phyloP scores from a whole-genome alignment of 2,888 invertebrate species.

The Galerucella nymphaeae region DNA sequence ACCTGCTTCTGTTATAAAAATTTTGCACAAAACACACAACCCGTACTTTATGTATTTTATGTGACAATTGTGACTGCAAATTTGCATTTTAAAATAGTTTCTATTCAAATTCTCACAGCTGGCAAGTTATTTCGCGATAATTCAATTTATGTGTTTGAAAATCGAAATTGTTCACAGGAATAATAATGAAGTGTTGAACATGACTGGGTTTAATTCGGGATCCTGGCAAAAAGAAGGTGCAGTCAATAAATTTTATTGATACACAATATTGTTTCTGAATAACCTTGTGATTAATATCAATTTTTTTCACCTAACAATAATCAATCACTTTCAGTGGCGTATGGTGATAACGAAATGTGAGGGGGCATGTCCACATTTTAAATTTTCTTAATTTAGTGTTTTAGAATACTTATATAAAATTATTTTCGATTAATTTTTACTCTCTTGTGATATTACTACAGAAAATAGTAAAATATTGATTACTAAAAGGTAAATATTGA shows the following conservation, averaged over 20 bases:
- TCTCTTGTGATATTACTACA: no score
- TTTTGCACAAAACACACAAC: slow-evolving; percentile 40
- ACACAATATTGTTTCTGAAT: background rate
- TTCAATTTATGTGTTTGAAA: slow-evolving; percentile 53
- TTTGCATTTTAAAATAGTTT: slow-evolving; percentile 55
- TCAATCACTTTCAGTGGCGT: no score
- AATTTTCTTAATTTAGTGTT: no score
- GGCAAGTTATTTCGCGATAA: slow-evolving; percentile 53
- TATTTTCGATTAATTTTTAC: no score
- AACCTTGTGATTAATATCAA: background rate
- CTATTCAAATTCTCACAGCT: slow-evolving; percentile 51
- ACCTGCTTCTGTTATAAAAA: background rate
- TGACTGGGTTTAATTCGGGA: slow-evolving; percentile 31
- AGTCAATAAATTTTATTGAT: background rate
- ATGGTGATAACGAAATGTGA: no score
- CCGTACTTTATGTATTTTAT: slow-evolving; percentile 51
- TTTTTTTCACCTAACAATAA: no score
- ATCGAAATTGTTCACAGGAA: slow-evolving; percentile 50
- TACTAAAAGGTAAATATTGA: no score
- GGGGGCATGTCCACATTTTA: no score
- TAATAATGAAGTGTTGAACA: slow-evolving; percentile 49
- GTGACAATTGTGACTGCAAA: slow-evolving; percentile 47
- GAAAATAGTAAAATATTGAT: no score
- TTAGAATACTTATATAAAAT: no score
- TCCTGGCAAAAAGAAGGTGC: background rate